Evolutionary conservation across 2,113 vertebrate genomes (phyloP).

Genomic region (Macroglossus sobrinus): DNA sequence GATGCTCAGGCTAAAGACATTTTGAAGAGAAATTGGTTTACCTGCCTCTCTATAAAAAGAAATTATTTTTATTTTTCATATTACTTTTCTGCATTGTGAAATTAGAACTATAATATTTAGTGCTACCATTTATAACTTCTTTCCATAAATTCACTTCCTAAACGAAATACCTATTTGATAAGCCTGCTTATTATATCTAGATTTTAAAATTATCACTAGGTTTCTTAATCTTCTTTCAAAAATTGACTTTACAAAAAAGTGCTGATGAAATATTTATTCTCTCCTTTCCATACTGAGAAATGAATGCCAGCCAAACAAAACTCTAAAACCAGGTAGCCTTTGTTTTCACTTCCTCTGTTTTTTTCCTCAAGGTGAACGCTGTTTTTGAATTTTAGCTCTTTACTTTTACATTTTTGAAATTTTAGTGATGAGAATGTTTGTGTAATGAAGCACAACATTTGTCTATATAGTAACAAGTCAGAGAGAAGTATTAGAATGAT

Average conservation of each 20-base stretch:
- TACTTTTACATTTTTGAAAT: not conserved
- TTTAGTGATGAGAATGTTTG: not conserved
- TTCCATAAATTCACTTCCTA: not conserved
- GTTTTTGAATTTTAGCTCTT: constrained; percentile 39
- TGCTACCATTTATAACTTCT: not conserved
- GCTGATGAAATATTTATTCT: not conserved
- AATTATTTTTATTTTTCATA: constrained; percentile 6
- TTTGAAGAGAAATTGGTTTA: not conserved
- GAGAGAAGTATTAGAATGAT: not conserved
- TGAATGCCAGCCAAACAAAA: not conserved
- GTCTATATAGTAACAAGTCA: not conserved
- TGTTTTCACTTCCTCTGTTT: constrained; percentile 16
- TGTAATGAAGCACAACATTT: not conserved
- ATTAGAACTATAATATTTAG: not conserved
- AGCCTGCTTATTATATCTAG: not conserved
- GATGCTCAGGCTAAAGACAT: not conserved
- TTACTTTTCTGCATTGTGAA: not conserved
- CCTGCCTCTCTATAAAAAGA: not conserved
- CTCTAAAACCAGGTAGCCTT: not conserved
- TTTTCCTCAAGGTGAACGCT: not conserved
- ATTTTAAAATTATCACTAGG: constrained; percentile 26
- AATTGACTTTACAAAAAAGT: not conserved
- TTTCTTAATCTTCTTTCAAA: constrained; percentile 57
- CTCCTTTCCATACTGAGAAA: not conserved
- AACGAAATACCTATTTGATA: not conserved